Evolutionary conservation across 2,888 invertebrate genomes (phyloP).

Genomic region (Syritta pipiens): DNA sequence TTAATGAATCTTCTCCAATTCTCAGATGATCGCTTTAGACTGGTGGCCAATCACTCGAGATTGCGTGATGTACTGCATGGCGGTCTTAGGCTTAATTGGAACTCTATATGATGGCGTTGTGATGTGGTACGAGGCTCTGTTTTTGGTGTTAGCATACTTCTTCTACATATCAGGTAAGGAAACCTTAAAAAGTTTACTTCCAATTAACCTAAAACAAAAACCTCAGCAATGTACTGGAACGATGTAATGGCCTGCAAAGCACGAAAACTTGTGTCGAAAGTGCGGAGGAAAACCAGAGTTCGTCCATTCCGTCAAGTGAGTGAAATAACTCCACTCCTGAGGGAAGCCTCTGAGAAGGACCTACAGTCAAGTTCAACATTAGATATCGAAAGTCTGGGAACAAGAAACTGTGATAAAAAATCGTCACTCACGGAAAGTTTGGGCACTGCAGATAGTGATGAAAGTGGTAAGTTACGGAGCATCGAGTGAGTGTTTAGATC

Average conservation of each 20-base stretch:
- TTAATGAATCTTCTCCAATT: constrained; percentile 46
- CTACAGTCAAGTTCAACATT: background rate
- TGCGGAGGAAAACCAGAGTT: constrained; percentile 79
- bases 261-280: constrained; percentile 68
- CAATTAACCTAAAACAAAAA: background rate
- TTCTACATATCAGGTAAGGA: constrained; percentile 84
- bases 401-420: constrained; percentile 4
- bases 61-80: constrained; percentile 88
- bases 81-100: constrained; percentile 90
- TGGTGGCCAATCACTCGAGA: constrained; percentile 93
- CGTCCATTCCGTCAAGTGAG: constrained; percentile 76
- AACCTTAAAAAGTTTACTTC: constrained; percentile 81
- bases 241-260: constrained; percentile 81
- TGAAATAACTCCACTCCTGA: constrained; percentile 79
- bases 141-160: constrained; percentile 84
- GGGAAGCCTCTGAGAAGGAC: constrained; percentile 35
- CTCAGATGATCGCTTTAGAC: constrained; percentile 87
- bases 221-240: constrained; percentile 87
- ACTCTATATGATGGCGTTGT: constrained; percentile 91
- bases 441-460: constrained; percentile 38
- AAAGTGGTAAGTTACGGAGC: constrained; percentile 50
- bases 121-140: constrained; percentile 90
- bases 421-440: constrained; percentile 41
- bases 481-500: background rate
- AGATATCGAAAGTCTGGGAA: background rate